Evolutionary conservation across 2,888 invertebrate genomes (phyloP), one percentile per base, ranked within the genome.

Genomic region (Pandemis corylana): DNA sequence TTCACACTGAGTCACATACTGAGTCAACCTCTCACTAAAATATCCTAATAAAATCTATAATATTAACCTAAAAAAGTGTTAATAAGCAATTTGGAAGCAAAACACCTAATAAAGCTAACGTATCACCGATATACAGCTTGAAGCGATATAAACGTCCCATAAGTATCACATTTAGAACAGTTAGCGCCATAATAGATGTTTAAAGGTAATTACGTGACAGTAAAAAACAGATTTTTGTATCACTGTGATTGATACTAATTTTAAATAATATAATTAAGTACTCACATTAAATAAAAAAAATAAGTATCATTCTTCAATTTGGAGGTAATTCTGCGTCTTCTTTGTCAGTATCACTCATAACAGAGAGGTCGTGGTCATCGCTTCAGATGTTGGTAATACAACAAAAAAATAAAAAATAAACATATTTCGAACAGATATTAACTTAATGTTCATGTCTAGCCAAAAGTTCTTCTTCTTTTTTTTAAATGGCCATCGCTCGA

Each of bases 51-150:
- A 28, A 10, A 49, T 36, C 6, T 1, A 36, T 59, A 49, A 49
- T 65, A 49, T 49, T 51, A 49, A 65, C 41, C 65, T 66, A 10
- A 59, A 69, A 74, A 13, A 12, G 61, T 49, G 5, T 62, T 71
- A 67, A 71, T 75, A 71, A 71, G 75, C 67, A 62, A 67, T 75
- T 75, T 75, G 67, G 10, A 75, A 28, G 46, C 75, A 70, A 66
- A 64, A 69, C 69, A 65, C 61, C 28, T 62, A 61, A 70, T 75
- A 71, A 75, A 75, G 67, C 67, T 62, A 67, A 66, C 70, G 66
- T 42, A 67, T 71, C 61, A 69, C 6, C 12, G 10, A 62, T 63
- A 67, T 61, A 63, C 59, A 53, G 56, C 62, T 20, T 62, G 36
- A 51, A 62, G 46, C 63, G 70, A 71, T 66, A 53, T 67, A 63